These are phyloP conservation scores for Casuarius casuarius DNA, from an alignment of 2,113 vertebrate species.

Conservation along the genomic window DNA sequence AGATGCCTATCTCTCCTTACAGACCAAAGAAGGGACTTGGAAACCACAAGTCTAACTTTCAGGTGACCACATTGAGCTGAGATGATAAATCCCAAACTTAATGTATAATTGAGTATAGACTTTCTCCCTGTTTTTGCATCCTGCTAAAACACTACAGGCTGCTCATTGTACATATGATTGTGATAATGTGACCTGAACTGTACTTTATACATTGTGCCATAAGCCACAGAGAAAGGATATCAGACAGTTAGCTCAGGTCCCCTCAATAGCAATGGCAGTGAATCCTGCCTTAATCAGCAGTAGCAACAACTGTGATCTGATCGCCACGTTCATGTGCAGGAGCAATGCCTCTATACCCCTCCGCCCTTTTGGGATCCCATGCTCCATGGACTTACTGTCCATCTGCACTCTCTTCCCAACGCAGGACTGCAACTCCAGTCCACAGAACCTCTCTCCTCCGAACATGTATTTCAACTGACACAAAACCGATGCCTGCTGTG, in stretches of 20 bases:
- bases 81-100: background rate
- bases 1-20: background rate
- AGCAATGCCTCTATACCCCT: background rate
- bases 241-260: background rate
- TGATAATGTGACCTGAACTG: background rate
- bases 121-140: background rate
- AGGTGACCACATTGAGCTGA: background rate
- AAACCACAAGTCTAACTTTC: background rate
- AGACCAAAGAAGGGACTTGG: background rate
- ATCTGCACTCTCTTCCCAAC: background rate
- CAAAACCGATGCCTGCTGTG: background rate
- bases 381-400: fast-evolving
- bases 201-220: background rate
- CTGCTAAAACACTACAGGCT: background rate
- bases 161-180: background rate
- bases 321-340: background rate
- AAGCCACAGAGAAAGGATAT: background rate
- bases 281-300: background rate
- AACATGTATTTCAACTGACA: background rate
- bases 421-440: background rate
- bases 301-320: background rate
- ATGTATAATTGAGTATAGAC: background rate
- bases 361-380: background rate
- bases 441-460: background rate
- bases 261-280: background rate